These are phyloP conservation scores for Spheniscus humboldti DNA, from an alignment of 2,797 vertebrate genomes.

Conservation along the genomic window DNA sequence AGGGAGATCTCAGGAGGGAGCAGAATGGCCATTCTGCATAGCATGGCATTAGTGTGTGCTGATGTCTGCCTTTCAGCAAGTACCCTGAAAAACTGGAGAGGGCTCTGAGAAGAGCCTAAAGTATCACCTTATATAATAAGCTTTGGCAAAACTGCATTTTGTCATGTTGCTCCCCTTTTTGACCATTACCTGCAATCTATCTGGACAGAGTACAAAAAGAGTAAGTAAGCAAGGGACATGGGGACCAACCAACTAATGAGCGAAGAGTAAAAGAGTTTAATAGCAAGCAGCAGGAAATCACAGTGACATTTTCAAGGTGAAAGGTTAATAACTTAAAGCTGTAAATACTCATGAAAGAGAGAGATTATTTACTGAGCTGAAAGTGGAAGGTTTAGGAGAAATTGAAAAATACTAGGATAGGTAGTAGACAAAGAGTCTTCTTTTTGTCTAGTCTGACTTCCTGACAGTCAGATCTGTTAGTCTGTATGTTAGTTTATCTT, in stretches of 20 bases:
- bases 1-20: not conserved
- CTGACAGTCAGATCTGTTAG: not conserved
- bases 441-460: not conserved
- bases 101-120: not conserved
- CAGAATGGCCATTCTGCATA: not conserved
- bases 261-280: not conserved
- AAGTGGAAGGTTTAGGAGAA: not conserved
- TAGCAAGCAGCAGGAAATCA: not conserved
- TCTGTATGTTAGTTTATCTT: not conserved
- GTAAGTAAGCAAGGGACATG: not conserved
- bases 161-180: not conserved
- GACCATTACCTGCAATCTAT: not conserved
- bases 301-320: not conserved
- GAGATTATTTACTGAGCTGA: not conserved
- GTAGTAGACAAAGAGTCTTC: not conserved
- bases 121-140: not conserved
- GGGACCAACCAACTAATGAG: not conserved
- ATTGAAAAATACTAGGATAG: not conserved
- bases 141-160: not conserved
- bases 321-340: not conserved
- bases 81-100: not conserved
- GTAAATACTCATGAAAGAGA: not conserved
- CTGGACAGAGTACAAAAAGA: not conserved
- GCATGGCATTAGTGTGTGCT: not conserved
- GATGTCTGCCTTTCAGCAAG: not conserved